Base-by-base conservation (phyloP, 2,797 vertebrate genomes). In the Schizopygopsis malacanthus region DNA sequence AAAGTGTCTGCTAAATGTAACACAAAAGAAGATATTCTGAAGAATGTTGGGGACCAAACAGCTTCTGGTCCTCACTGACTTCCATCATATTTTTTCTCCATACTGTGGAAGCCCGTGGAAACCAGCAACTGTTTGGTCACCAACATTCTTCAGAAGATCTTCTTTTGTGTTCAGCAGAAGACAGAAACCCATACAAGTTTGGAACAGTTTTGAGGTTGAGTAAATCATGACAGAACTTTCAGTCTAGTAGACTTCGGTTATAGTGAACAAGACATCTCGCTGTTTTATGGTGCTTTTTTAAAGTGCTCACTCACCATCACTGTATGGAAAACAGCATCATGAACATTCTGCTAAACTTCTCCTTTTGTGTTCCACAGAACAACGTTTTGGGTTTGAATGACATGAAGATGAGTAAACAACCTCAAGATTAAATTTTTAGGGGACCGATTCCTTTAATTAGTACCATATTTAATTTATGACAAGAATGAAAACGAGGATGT, bases 281-380 rank as follows among this genome's bases (percentile, higher is more conserved):
- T 1, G 4, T 28, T 73, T 28, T 73, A 28, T 8, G 13, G 6
- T 25, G 22, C 6, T 4, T 72, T 72, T 37, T 72, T 25, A 59
- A 7, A 22, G 54, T 9, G 54, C 54, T 56, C 22, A 20, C 16
- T 69, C 18, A 41, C 22, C 22, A 45, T 12, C 41, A 25, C 0
- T 72, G 70, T n/a, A 72, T 47, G 13, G 18, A 72, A 45, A 72
- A 72, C 7, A 45, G 41, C 41, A n/a, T 12, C 12, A 4, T 16
- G 13, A 72, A 71, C 39, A 71, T 43, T 71, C 39, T 71, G 69
- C 69, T 71, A 43, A 71, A 71, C 11, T n/a, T 43, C 69, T 71
- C 20, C 5, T 67, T 70, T 10, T 70, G 37, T 70, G 67, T 70
- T 22, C 37, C 37, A 45, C 39, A n/a, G 0, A 72, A 50, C 45